Percentiles rank a stretch among this genome's conserved stretches.
phyloP scores from a whole-genome alignment of 2,797 vertebrate species.

The Parauchenoglanis punctatus region DNA sequence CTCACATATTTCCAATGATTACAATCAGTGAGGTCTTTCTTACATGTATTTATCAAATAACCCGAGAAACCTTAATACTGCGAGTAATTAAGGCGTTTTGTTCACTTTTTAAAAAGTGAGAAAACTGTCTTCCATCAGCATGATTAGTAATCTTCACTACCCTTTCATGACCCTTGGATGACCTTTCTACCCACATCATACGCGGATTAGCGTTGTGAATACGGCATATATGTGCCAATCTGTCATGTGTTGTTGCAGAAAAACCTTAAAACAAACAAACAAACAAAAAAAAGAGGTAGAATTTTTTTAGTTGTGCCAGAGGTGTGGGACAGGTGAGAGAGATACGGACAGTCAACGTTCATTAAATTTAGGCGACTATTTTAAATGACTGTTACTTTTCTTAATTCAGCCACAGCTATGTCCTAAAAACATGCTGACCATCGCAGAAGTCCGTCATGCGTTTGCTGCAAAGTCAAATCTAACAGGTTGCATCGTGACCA shows the following conservation, averaged over 20 bases:
- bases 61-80: background rate
- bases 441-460: slow-evolving; percentile 32
- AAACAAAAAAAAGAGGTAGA: too few species aligned
- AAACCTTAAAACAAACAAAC: background rate
- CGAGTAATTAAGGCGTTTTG: background rate
- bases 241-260: background rate
- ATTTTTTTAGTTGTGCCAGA: background rate
- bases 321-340: background rate
- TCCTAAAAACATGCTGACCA: background rate
- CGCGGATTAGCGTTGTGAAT: background rate
- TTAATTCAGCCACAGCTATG: background rate
- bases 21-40: background rate
- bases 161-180: slow-evolving; percentile 27
- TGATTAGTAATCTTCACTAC: background rate
- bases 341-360: too few species aligned
- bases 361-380: background rate
- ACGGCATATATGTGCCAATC: background rate
- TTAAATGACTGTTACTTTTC: background rate
- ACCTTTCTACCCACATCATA: slow-evolving; percentile 7
- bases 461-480: slow-evolving; percentile 71
- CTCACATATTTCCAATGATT: background rate
- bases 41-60: background rate
- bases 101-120: background rate
- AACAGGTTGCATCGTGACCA: slow-evolving; percentile 73
- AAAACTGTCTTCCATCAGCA: background rate